Percentiles rank a stretch among this genome's conserved stretches.
These are phyloP conservation scores for Polietes domitor DNA, from an alignment of 2,888 invertebrate genomes.

Conservation along the genomic window DNA sequence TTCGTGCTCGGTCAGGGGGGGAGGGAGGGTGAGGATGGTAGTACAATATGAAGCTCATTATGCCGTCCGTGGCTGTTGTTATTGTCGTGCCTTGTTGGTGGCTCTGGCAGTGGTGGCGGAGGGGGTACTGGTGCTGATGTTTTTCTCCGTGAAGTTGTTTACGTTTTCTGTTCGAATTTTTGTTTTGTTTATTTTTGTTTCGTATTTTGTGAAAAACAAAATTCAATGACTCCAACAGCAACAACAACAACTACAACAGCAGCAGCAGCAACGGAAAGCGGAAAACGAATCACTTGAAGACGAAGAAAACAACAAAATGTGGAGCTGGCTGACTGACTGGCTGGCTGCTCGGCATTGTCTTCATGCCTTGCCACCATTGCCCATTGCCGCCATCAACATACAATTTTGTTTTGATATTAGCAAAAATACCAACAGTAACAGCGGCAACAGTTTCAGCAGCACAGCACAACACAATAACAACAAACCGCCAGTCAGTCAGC, in stretches of 20 bases:
- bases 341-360: neutral
- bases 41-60: slow-evolving; percentile 12
- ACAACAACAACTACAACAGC: neutral
- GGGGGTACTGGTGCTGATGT: neutral
- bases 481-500: slow-evolving; percentile 15
- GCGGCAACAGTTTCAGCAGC: slow-evolving; percentile 11
- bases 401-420: neutral
- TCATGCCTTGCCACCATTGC: neutral
- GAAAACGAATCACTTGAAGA: neutral
- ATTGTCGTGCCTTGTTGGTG: neutral
- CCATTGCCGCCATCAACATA: neutral
- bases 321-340: neutral
- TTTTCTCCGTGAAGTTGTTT: slow-evolving; percentile 13
- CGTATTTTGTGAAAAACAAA: slow-evolving; percentile 16
- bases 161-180: slow-evolving; percentile 25
- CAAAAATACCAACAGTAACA: slow-evolving; percentile 11
- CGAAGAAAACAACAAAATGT: slow-evolving; percentile 4
- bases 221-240: slow-evolving; percentile 25
- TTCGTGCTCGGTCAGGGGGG: neutral
- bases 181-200: slow-evolving; percentile 8
- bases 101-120: neutral
- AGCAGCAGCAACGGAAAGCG: too few relatives aligned
- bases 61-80: too few relatives aligned
- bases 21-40: neutral
- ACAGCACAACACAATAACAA: slow-evolving; percentile 14